Base-by-base conservation (phyloP, 2,888 invertebrate species). In the Lepidocyrtoides sp. region DNA sequence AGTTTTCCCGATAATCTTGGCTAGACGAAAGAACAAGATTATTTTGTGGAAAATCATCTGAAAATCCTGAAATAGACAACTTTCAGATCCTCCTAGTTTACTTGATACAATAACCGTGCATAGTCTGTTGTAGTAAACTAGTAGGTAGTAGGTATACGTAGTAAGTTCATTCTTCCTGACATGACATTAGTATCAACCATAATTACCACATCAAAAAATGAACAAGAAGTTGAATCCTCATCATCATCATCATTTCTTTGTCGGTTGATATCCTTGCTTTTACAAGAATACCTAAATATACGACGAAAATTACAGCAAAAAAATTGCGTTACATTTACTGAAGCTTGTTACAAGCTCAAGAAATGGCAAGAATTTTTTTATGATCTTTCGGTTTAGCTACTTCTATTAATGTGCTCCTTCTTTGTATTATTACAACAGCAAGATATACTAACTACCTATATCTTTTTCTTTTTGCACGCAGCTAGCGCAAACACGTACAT, bases 311-410 rank as follows among this genome's bases (percentile, higher is more conserved):
- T 54, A 20, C 17, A 54, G 54, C 5, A 8, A 54, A 54, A 20
- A 54, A 54, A 54, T 17, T 54, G 54, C 54, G n/a, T 54, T 26
- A 12, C 60, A 17, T 60, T 60, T 60, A 26, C 5, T 26, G 20
- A 12, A 26, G 60, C 23, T 17, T 26, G 60, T 23, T 26, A 23
- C 60, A 26, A 26, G 26, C 26, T 60, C 1, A 60, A 26, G 17
- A 60, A 60, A 60, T 60, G 26, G 60, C 60, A 60, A 60, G 26
- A 54, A 12, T 26, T 60, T 60, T n/a, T 66, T 54, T 66, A 66
- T n/a, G 7, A 51, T 41, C n/a, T 17, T 54, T 20, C n/a, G 44
- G 14, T 36, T 36, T n/a, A n/a, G 36, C 36, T 36, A 7, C 36
- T 36, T 7, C 36, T 7, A n/a, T n/a, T n/a, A 36, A 7, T 36